These are phyloP conservation scores for Phoenicopterus ruber DNA, from an alignment of 2,113 vertebrate genomes.

Conservation along the genomic window DNA sequence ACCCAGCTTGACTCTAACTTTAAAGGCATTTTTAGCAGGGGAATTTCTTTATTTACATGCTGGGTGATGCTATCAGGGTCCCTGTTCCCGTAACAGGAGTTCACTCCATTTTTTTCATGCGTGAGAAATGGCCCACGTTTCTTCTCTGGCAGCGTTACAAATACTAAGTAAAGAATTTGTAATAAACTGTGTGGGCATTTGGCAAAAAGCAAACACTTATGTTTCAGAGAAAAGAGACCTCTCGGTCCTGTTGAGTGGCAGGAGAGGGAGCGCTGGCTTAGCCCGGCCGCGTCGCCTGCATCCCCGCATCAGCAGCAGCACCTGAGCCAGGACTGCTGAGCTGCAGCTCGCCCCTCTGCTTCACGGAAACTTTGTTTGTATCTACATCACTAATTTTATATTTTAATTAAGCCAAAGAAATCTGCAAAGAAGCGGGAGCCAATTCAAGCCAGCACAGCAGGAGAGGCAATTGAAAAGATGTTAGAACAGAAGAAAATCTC, in stretches of 20 bases:
- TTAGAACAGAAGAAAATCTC: constrained; percentile 96
- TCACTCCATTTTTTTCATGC: not conserved
- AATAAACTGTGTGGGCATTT: not conserved
- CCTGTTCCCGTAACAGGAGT: not conserved
- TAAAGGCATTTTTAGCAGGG: not conserved
- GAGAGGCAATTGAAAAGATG: constrained; percentile 98
- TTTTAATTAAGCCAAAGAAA: constrained; percentile 77
- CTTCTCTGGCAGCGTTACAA: not conserved
- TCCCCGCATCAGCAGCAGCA: not conserved
- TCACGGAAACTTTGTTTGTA: constrained; percentile 33
- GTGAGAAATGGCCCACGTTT: not conserved
- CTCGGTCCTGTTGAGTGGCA: not conserved
- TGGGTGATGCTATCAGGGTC: not conserved
- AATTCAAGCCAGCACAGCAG: constrained; percentile 89
- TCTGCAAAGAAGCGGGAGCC: constrained; percentile 76
- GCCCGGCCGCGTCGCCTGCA: not conserved
- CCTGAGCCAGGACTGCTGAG: constrained; percentile 12
- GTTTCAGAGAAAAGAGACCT: not conserved
- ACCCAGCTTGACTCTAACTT: not conserved
- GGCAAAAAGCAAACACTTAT: not conserved
- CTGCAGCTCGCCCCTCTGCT: constrained; percentile 2
- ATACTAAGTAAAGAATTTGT: not conserved
- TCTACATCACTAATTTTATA: constrained; percentile 42
- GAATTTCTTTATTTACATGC: not conserved
- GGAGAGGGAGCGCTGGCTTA: not conserved